A percentile compares a stretch with the other conserved stretches of the same genome.
Evolutionary conservation across 2,113 vertebrate species (phyloP).

Genomic region (Lophotis ruficrista): DNA sequence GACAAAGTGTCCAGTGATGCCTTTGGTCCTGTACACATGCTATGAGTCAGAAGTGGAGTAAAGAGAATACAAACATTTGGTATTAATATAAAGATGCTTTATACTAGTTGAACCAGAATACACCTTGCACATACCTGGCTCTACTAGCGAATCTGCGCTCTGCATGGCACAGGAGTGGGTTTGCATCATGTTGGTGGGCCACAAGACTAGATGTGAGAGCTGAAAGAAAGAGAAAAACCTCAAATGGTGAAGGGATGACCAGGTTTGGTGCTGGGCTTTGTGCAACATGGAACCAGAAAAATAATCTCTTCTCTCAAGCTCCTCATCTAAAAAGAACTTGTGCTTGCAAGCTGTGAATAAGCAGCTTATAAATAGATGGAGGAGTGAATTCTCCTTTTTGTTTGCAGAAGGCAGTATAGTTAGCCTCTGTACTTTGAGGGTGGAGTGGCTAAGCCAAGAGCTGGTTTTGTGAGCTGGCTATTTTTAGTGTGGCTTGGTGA

Average conservation of each 20-base stretch:
- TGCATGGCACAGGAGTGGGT: accelerated
- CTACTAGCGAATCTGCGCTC: accelerated
- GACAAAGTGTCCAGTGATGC: background rate
- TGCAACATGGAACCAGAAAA: background rate
- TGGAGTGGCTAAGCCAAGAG: conserved; percentile 22
- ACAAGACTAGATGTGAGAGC: background rate
- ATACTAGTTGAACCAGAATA: background rate
- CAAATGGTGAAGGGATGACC: background rate
- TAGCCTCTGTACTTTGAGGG: conserved; percentile 31
- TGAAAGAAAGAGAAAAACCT: background rate
- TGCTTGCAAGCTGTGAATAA: conserved; percentile 56
- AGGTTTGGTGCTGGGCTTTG: background rate
- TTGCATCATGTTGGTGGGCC: background rate
- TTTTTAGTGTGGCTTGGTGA: conserved; percentile 51
- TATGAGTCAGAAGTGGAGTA: background rate
- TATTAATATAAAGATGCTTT: background rate
- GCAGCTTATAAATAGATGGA: conserved; percentile 56
- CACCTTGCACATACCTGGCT: background rate
- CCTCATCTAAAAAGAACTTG: conserved; percentile 39
- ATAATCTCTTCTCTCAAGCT: background rate
- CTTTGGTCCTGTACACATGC: background rate
- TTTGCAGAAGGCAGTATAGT: conserved; percentile 26
- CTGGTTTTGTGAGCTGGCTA: conserved; percentile 44
- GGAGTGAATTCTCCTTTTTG: conserved; percentile 55
- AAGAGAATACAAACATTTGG: background rate